Percentiles rank a stretch among this genome's conserved stretches.
phyloP scores from a whole-genome alignment of 2,113 vertebrate species.

The Rhipidura dahli region DNA sequence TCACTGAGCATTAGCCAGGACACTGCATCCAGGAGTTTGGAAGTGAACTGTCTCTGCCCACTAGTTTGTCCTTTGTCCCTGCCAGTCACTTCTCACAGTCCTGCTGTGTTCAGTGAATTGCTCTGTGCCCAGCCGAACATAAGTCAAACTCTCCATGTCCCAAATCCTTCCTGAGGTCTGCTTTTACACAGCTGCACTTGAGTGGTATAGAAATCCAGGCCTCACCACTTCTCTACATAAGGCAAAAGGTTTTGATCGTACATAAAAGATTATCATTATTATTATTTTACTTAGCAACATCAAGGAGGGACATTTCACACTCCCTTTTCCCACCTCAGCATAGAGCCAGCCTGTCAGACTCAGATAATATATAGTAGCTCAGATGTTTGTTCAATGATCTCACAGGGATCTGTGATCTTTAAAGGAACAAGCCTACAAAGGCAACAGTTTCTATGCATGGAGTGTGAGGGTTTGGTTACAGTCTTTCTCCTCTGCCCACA shows the following conservation, averaged over 20 bases:
- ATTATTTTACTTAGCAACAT: slow-evolving; percentile 11
- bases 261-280: not conserved
- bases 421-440: slow-evolving; percentile 7
- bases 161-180: not conserved
- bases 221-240: not conserved
- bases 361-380: not conserved
- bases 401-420: not conserved
- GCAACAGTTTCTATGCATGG: not conserved
- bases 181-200: not conserved
- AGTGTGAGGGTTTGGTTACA: not conserved
- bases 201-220: not conserved
- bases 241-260: not conserved
- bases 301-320: not conserved
- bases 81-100: not conserved
- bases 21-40: not conserved
- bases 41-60: not conserved
- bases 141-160: not conserved
- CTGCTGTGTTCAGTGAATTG: not conserved
- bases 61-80: not conserved
- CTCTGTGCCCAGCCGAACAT: not conserved
- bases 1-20: not conserved
- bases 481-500: slow-evolving; percentile 8
- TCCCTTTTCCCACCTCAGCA: not conserved
- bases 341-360: not conserved
- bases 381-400: not conserved